Percentiles rank a stretch among this genome's conserved stretches.
These are phyloP conservation scores for Sceliomorpha sp. DNA, from an alignment of 2,888 invertebrate genomes.

Conservation along the genomic window DNA sequence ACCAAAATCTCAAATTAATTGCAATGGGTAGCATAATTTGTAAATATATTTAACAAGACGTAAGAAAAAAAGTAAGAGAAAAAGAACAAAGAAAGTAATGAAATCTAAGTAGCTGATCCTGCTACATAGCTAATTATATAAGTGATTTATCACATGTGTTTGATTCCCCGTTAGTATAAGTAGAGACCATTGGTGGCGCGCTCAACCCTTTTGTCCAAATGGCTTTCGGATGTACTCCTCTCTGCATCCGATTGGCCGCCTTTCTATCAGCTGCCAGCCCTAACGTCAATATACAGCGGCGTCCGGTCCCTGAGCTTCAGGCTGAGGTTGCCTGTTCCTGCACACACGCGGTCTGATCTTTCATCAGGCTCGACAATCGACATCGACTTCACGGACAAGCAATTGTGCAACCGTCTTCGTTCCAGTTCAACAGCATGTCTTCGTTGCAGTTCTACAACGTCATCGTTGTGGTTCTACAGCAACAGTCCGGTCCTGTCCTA, in stretches of 20 bases:
- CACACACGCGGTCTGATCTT: background rate
- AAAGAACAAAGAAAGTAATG: slow-evolving; percentile 25
- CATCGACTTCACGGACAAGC: too few relatives aligned
- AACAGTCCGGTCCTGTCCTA: too few relatives aligned
- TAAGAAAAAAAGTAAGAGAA: slow-evolving; percentile 1
- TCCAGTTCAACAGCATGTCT: too few relatives aligned
- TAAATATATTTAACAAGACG: too few relatives aligned
- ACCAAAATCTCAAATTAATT: too few relatives aligned
- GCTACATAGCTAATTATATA: slow-evolving; percentile 27
- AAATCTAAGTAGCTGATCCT: slow-evolving; percentile 43
- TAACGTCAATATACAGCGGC: slow-evolving; percentile 36
- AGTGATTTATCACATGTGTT: slow-evolving; percentile 76
- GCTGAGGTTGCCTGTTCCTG: background rate
- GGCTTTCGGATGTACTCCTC: slow-evolving; percentile 79
- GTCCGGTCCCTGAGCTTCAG: slow-evolving; percentile 4
- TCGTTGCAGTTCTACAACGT: too few relatives aligned
- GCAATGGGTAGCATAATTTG: too few relatives aligned
- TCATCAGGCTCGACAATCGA: background rate
- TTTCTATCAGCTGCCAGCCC: slow-evolving; percentile 75
- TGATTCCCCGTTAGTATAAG: slow-evolving; percentile 81
- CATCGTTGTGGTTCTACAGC: too few relatives aligned
- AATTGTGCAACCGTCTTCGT: too few relatives aligned
- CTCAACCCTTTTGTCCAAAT: slow-evolving; percentile 80
- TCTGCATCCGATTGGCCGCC: slow-evolving; percentile 79
- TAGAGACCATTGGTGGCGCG: slow-evolving; percentile 79